These are phyloP conservation scores for Gymnoscopelus microlampas DNA, from an alignment of 2,797 vertebrate genomes.

Conservation along the genomic window DNA sequence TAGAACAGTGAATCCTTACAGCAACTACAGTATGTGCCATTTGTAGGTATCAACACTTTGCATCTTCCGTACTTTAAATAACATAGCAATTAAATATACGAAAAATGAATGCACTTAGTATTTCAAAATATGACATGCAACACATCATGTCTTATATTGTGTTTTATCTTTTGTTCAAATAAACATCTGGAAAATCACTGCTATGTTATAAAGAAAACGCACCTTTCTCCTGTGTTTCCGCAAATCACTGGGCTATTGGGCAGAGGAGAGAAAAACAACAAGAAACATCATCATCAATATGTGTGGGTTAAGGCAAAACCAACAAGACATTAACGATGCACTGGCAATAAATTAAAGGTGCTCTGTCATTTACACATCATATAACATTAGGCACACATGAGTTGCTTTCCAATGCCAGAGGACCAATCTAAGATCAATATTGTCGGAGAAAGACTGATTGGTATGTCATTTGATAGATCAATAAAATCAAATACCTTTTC, in stretches of 20 bases:
- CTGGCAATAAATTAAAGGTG: conserved; percentile 20
- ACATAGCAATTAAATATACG: no score
- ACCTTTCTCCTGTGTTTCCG: conserved; percentile 99
- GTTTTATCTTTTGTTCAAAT: no score
- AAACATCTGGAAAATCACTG: not conserved
- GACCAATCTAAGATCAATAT: conserved; percentile 28
- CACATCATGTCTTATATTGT: no score
- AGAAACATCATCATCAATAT: conserved; percentile 3
- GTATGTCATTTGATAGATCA: conserved; percentile 46
- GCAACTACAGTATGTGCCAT: not conserved
- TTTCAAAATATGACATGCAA: no score
- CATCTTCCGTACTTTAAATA: no score
- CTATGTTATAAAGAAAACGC: conserved; percentile 33
- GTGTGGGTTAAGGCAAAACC: not conserved
- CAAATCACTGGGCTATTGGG: conserved; percentile 94
- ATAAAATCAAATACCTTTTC: conserved; percentile 41
- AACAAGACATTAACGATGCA: not conserved
- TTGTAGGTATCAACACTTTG: not conserved
- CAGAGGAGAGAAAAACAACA: conserved; percentile 13
- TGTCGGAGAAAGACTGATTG: conserved; percentile 17
- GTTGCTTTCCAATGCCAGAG: not conserved
- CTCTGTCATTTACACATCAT: conserved; percentile 31
- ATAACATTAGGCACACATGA: conserved; percentile 27
- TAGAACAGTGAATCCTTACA: not conserved
- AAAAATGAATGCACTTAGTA: no score